Evolutionary conservation across 2,797 vertebrate genomes (phyloP).

Genomic region (Smutsia temminckii): DNA sequence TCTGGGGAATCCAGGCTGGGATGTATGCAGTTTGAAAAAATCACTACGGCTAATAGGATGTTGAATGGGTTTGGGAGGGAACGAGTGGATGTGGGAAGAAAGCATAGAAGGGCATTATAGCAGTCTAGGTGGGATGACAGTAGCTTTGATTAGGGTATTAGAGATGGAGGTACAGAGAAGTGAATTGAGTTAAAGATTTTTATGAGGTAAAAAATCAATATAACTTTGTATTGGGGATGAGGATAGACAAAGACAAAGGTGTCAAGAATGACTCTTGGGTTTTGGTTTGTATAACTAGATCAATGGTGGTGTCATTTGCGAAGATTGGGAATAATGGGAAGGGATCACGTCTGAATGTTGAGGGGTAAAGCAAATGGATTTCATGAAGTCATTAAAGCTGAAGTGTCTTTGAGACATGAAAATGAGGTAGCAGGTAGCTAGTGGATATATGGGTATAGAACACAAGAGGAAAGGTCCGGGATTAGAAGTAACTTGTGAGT

Average conservation of each 20-base stretch:
- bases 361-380: not conserved
- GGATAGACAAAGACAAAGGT: not conserved
- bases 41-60: not conserved
- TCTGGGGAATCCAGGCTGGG: not conserved
- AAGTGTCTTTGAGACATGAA: not conserved
- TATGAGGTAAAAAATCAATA: not conserved
- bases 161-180: not conserved
- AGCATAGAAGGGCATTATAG: not conserved
- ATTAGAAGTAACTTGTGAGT: not conserved
- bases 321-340: not conserved
- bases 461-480: not conserved
- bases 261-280: not conserved
- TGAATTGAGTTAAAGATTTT: not conserved
- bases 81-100: not conserved
- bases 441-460: not conserved
- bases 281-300: not conserved
- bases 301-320: not conserved
- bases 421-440: not conserved
- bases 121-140: not conserved
- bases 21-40: not conserved
- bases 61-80: not conserved
- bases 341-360: not conserved
- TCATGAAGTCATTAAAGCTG: not conserved
- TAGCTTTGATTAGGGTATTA: not conserved
- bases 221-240: not conserved